Evolutionary conservation across 2,113 vertebrate genomes (phyloP).

Genomic region (Percopsis transmontana): DNA sequence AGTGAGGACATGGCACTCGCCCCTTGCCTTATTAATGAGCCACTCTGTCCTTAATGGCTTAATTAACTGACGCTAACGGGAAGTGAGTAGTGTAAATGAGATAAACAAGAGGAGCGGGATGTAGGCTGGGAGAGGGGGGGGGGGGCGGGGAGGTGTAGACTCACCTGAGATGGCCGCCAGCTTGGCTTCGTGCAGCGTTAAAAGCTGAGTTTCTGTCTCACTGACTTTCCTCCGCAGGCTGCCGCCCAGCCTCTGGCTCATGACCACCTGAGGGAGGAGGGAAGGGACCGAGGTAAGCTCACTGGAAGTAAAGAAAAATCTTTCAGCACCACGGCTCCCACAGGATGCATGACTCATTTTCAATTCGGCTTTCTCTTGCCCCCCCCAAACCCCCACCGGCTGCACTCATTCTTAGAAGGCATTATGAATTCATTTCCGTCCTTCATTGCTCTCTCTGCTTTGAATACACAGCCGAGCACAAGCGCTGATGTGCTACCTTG

Average conservation of each 20-base stretch:
- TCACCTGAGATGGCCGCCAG: conserved; percentile 81
- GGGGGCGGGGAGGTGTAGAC: not conserved
- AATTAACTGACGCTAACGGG: conserved; percentile 52
- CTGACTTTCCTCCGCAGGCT: conserved; percentile 84
- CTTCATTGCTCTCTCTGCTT: conserved; percentile 32
- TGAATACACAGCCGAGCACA: conserved; percentile 53
- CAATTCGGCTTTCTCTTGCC: conserved; percentile 51
- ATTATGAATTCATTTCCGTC: conserved; percentile 53
- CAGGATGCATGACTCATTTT: conserved; percentile 54
- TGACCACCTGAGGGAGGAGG: conserved; percentile 78
- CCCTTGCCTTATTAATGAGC: conserved; percentile 45
- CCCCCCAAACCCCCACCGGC: conserved; percentile 1
- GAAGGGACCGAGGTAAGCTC: conserved; percentile 20
- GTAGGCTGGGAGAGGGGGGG: conserved; percentile 4
- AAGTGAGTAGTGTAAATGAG: conserved; percentile 40
- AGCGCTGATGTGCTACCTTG: conserved; percentile 32
- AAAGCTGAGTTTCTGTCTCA: conserved; percentile 86
- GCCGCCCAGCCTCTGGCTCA: conserved; percentile 83
- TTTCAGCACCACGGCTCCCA: conserved; percentile 63
- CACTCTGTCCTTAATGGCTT: conserved; percentile 49
- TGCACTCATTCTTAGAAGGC: conserved; percentile 52
- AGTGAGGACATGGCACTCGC: conserved; percentile 35
- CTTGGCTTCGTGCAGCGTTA: conserved; percentile 87
- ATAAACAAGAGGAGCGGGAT: conserved; percentile 38
- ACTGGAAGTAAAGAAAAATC: conserved; percentile 43